Evolutionary conservation across 2,113 vertebrate species (phyloP).

Genomic region (Edolisoma coerulescens): DNA sequence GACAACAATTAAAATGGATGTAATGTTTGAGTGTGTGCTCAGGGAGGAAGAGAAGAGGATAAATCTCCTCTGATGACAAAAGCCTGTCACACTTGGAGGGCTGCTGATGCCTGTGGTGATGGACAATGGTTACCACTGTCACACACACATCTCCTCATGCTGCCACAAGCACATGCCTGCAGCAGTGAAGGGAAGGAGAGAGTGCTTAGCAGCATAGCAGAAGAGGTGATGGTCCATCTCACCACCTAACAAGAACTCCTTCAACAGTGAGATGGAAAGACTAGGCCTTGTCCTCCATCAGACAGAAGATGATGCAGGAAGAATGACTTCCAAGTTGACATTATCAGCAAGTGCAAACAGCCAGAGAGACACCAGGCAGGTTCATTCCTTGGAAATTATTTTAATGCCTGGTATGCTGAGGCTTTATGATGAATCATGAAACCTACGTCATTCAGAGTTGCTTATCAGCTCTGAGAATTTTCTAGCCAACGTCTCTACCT

Average conservation of each 20-base stretch:
- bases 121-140: neutral
- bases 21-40: neutral
- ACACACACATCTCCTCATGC: neutral
- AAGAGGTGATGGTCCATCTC: neutral
- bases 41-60: neutral
- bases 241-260: neutral
- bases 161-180: neutral
- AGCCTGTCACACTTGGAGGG: neutral
- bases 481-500: neutral
- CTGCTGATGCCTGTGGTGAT: neutral
- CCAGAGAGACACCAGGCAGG: neutral
- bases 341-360: neutral
- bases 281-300: neutral
- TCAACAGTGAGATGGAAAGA: neutral
- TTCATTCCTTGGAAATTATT: neutral
- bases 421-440: neutral
- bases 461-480: neutral
- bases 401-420: neutral
- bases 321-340: neutral
- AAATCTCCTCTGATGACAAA: neutral
- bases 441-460: rapidly evolving
- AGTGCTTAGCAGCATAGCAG: neutral
- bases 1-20: conserved; percentile 38
- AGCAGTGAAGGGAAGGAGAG: neutral
- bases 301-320: neutral